Percentiles rank a stretch among this genome's conserved stretches.
Conservation (phyloP, 2,888 invertebrate species). For the Xestobium rufovillosum region DNA sequence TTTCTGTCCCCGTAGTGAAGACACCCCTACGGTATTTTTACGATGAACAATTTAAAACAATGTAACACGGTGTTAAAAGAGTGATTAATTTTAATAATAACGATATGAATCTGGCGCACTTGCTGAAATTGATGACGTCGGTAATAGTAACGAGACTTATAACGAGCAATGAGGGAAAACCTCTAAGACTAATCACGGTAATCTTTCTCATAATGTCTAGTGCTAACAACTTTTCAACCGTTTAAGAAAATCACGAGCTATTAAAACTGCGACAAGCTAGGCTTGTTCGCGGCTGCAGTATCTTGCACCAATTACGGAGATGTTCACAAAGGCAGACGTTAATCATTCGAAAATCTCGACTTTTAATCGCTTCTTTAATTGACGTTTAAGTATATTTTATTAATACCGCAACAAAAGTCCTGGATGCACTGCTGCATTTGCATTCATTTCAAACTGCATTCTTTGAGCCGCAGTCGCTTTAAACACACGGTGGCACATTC, state of each 20-base stretch:
- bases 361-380: conserved; percentile 42
- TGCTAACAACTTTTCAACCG: conserved; percentile 44
- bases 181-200: conserved; percentile 42
- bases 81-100: conserved; percentile 39
- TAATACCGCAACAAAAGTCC: conserved; percentile 19
- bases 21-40: too few species aligned
- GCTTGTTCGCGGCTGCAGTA: conserved; percentile 34
- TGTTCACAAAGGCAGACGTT: conserved; percentile 40
- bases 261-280: conserved; percentile 41
- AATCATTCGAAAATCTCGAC: conserved; percentile 38
- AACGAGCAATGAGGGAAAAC: conserved; percentile 42
- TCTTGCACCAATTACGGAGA: conserved; percentile 31
- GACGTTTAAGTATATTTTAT: conserved; percentile 35
- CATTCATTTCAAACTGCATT: too few species aligned
- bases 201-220: conserved; percentile 43
- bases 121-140: conserved; percentile 41
- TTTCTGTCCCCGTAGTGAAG: too few species aligned
- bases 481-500: too few species aligned
- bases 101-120: conserved; percentile 38
- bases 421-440: too few species aligned
- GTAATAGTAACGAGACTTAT: conserved; percentile 40
- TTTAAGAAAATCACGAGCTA: conserved; percentile 44
- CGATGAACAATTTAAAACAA: conserved; percentile 29
- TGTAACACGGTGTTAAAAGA: conserved; percentile 33
- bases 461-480: too few species aligned